Conservation (phyloP, 2,797 vertebrate species). For the Channa striata region DNA sequence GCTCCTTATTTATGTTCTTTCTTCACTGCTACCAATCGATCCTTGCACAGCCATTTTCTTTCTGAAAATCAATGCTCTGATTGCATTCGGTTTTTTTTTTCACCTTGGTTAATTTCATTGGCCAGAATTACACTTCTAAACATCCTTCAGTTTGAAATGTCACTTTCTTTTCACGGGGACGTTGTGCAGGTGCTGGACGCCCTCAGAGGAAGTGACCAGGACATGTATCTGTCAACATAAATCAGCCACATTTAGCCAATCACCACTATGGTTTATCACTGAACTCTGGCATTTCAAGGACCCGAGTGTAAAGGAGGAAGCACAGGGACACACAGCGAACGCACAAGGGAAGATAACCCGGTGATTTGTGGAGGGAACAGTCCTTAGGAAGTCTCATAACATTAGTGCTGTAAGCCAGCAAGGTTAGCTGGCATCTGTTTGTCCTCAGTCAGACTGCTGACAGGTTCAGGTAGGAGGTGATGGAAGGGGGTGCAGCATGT, state of each 20-base stretch:
- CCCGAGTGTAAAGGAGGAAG: slow-evolving; percentile 23
- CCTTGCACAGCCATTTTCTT: slow-evolving; percentile 49
- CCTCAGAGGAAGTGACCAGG: slow-evolving; percentile 24
- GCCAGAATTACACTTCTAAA: slow-evolving; percentile 67
- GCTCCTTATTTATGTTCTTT: slow-evolving; percentile 59
- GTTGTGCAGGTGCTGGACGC: slow-evolving; percentile 8
- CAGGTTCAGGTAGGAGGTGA: slow-evolving; percentile 50
- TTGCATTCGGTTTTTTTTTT: slow-evolving; percentile 75
- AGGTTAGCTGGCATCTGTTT: slow-evolving; percentile 45
- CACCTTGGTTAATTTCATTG: slow-evolving; percentile 73
- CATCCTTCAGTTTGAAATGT: slow-evolving; percentile 72
- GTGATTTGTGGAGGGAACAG: slow-evolving; percentile 62
- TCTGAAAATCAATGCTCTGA: slow-evolving; percentile 77
- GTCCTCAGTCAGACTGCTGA: slow-evolving; percentile 52
- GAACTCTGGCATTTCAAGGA: slow-evolving; percentile 72
- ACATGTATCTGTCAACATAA: slow-evolving; percentile 64
- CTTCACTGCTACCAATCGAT: slow-evolving; percentile 72
- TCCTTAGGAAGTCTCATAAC: slow-evolving; percentile 38
- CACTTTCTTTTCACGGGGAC: slow-evolving; percentile 38
- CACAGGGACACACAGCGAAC: slow-evolving; percentile 21
- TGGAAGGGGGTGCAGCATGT: slow-evolving; percentile 26
- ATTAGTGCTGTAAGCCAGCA: slow-evolving; percentile 40
- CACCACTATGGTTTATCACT: slow-evolving; percentile 27
- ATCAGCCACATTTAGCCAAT: slow-evolving; percentile 58
- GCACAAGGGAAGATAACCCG: slow-evolving; percentile 20